Percentiles rank a stretch among this genome's conserved stretches.
Evolutionary conservation across 2,888 invertebrate species (phyloP).

Genomic region (Megaustenia siamemsis): DNA sequence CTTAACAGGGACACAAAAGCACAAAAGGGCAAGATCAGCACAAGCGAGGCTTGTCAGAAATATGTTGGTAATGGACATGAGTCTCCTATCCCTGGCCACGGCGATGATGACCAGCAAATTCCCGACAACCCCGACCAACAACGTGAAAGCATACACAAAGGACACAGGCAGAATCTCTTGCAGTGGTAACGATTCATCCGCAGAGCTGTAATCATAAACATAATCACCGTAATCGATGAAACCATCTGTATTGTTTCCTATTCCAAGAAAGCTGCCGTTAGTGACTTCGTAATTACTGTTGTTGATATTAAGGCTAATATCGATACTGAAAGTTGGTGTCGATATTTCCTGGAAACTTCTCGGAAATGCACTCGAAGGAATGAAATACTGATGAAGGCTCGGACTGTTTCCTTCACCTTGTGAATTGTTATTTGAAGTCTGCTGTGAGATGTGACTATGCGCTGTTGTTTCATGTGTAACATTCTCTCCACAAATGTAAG

Average conservation of each 20-base stretch:
- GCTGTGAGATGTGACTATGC: not conserved
- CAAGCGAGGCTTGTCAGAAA: constrained; percentile 55
- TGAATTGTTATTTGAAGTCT: not conserved
- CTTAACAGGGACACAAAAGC: constrained; percentile 57
- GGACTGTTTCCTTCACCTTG: no score
- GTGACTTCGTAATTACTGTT: not conserved
- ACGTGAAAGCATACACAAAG: constrained; percentile 52
- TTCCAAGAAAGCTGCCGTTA: not conserved
- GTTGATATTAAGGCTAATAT: not conserved
- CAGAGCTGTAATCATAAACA: constrained; percentile 47
- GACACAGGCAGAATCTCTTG: constrained; percentile 54
- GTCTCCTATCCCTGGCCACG: constrained; percentile 49
- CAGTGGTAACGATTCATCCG: constrained; percentile 39
- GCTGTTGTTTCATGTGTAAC: not conserved
- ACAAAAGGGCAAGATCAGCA: constrained; percentile 52
- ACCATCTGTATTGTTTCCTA: not conserved
- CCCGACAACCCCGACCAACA: constrained; percentile 51
- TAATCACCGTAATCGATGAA: constrained; percentile 32
- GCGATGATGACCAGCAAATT: constrained; percentile 53
- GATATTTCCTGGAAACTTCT: not conserved
- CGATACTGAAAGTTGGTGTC: not conserved
- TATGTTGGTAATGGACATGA: constrained; percentile 57
- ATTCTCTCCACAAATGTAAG: no score
- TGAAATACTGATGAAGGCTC: no score
- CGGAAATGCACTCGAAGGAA: no score